Conservation (phyloP, 2,888 invertebrate genomes). For the Acleris laterana region DNA sequence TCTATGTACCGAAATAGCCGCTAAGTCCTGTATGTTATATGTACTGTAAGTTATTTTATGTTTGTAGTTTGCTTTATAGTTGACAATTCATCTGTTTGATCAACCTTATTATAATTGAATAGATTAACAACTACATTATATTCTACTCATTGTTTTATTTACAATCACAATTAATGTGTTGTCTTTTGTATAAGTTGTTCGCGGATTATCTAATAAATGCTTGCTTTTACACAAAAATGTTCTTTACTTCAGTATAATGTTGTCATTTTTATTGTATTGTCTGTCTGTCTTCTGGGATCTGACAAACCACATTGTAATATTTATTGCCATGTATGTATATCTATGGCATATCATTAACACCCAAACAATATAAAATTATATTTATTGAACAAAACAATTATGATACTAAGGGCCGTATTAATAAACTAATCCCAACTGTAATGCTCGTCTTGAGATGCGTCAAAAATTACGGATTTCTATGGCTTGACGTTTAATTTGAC, state of each 20-base stretch:
- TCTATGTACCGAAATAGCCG: slow-evolving; percentile 7
- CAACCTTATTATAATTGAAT: slow-evolving; percentile 8
- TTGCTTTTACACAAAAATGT: slow-evolving; percentile 29
- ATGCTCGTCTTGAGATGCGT: too few species aligned
- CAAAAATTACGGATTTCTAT: too few species aligned
- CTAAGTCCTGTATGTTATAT: background rate
- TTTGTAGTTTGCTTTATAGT: slow-evolving; percentile 18
- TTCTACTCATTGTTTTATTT: slow-evolving; percentile 23
- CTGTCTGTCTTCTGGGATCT: too few species aligned
- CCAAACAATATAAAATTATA: too few species aligned
- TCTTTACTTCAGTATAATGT: slow-evolving; percentile 7
- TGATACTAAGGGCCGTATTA: too few species aligned
- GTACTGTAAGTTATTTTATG: background rate
- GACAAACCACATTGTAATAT: too few species aligned
- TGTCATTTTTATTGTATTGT: too few species aligned
- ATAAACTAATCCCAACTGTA: too few species aligned
- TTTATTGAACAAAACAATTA: background rate
- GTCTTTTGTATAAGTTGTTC: slow-evolving; percentile 7
- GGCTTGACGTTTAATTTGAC: too few species aligned
- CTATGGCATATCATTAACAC: too few species aligned
- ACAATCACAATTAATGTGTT: slow-evolving; percentile 22
- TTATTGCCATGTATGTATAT: too few species aligned
- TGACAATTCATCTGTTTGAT: slow-evolving; percentile 5
- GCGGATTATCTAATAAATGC: slow-evolving; percentile 33
- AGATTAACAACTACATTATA: slow-evolving; percentile 1